These are phyloP conservation scores for Chironomus riparius DNA, from an alignment of 2,888 invertebrate genomes.

Conservation along the genomic window DNA sequence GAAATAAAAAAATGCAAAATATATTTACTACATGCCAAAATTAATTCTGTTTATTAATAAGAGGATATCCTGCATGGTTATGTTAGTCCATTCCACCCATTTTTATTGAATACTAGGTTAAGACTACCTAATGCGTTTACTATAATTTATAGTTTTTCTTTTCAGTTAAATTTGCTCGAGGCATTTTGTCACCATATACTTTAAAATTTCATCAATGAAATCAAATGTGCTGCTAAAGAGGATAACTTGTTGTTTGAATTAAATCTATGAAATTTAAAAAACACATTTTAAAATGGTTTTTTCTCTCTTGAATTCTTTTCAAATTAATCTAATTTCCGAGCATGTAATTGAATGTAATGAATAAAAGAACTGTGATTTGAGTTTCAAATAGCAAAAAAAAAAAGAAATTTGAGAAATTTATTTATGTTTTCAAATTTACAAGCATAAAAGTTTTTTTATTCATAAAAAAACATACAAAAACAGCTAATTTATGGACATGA, in stretches of 20 bases:
- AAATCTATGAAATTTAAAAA: neutral
- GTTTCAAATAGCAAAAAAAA: neutral
- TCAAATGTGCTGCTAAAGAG: neutral
- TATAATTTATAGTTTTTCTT: neutral
- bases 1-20: neutral
- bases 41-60: neutral
- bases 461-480: neutral
- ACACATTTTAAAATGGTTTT: neutral
- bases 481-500: neutral
- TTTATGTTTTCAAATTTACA: no score
- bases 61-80: neutral
- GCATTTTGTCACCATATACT: neutral
- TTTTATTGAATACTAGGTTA: neutral
- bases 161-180: neutral
- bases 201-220: neutral
- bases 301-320: neutral
- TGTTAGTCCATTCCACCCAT: neutral
- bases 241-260: neutral
- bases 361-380: neutral
- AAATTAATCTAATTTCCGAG: neutral
- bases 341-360: neutral
- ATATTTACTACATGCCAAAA: conserved; percentile 8
- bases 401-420: neutral
- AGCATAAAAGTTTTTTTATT: no score
- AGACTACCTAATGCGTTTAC: neutral